A percentile compares a stretch with the other conserved stretches of the same genome.
Evolutionary conservation across 1,140 invertebrate species (phyloP).

Genomic region (Aporrectodea caliginosa): DNA sequence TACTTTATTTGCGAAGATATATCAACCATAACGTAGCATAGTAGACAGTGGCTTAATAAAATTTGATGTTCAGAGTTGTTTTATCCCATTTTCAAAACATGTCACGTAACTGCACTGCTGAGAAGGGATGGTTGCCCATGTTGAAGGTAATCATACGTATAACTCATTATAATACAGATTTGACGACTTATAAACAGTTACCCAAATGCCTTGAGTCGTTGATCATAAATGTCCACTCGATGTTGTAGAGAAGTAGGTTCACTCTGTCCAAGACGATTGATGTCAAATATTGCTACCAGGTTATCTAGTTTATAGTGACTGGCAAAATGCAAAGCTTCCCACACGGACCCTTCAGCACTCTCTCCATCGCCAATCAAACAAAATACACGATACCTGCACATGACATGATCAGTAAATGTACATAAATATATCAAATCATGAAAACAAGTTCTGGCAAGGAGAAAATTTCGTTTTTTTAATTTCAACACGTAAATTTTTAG

Average conservation of each 20-base stretch:
- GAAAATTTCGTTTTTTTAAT: no score
- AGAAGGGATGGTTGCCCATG: no score
- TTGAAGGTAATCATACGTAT: background rate
- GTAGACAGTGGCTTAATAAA: no score
- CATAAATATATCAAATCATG: no score
- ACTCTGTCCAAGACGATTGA: constrained; percentile 95
- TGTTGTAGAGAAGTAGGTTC: constrained; percentile 90
- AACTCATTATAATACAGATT: background rate
- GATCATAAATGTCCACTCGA: constrained; percentile 82
- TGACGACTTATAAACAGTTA: constrained; percentile 51
- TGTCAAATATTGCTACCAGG: constrained; percentile 91
- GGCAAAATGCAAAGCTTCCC: constrained; percentile 94
- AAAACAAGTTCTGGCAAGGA: no score
- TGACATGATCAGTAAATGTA: no score
- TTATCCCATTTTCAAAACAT: no score
- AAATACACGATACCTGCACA: constrained; percentile 75
- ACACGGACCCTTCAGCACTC: constrained; percentile 94
- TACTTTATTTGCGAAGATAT: no score
- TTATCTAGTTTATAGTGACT: constrained; percentile 94
- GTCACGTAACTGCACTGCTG: no score
- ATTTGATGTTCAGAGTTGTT: no score
- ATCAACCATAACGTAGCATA: no score
- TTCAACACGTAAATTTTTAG: no score
- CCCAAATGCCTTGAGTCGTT: constrained; percentile 86
- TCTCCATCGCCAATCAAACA: constrained; percentile 97